phyloP scores from a whole-genome alignment of 2,888 invertebrate species.

The Horisme vitalbata region DNA sequence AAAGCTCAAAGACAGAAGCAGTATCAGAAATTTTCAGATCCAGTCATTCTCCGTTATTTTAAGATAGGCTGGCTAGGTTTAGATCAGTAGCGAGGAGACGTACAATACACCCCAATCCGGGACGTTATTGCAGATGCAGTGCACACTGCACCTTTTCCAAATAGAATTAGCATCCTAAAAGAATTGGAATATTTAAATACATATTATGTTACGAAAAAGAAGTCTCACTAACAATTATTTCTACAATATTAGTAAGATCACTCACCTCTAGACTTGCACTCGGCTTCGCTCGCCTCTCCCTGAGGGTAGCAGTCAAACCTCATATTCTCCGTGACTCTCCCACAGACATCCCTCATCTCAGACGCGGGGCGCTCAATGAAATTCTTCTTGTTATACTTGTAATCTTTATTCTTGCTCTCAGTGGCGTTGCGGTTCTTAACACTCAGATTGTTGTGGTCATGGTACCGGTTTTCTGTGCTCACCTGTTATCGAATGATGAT shows the following conservation, averaged over 20 bases:
- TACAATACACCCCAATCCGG: too few relatives aligned
- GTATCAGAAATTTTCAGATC: too few relatives aligned
- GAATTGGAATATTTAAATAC: too few relatives aligned
- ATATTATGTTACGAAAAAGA: too few relatives aligned
- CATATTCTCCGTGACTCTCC: slow-evolving; percentile 63
- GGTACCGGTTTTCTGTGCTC: slow-evolving; percentile 68
- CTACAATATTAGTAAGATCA: not conserved
- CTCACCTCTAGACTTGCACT: slow-evolving; percentile 83
- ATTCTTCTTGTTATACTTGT: slow-evolving; percentile 55
- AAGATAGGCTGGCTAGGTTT: too few relatives aligned
- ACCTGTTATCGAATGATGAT: slow-evolving; percentile 38
- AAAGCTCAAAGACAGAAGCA: too few relatives aligned
- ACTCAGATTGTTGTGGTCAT: slow-evolving; percentile 78
- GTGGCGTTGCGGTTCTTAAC: slow-evolving; percentile 72
- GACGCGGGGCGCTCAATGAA: slow-evolving; percentile 53
- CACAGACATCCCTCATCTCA: slow-evolving; percentile 67
- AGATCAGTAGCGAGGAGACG: too few relatives aligned
- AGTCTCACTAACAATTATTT: too few relatives aligned
- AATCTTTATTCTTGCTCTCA: slow-evolving; percentile 41
- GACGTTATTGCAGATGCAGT: too few relatives aligned
- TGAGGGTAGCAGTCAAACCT: slow-evolving; percentile 89
- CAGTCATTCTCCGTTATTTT: too few relatives aligned
- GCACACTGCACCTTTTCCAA: too few relatives aligned
- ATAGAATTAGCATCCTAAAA: too few relatives aligned
- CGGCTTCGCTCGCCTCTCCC: slow-evolving; percentile 67